Evolutionary conservation across 2,797 vertebrate genomes (phyloP).

Genomic region (Calcarius lapponicus): DNA sequence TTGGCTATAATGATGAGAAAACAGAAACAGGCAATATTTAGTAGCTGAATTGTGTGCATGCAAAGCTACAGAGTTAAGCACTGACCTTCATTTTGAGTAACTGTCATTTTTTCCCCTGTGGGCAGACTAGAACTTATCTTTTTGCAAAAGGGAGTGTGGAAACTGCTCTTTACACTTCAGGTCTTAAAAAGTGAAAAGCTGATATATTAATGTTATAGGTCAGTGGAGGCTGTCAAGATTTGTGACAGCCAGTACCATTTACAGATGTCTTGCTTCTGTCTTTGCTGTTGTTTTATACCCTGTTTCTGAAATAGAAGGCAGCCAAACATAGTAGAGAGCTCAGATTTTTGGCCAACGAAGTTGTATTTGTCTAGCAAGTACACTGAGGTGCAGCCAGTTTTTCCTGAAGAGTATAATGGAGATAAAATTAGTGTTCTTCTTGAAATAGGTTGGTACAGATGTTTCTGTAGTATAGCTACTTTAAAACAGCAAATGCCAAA

Average conservation of each 20-base stretch:
- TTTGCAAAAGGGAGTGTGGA: not conserved
- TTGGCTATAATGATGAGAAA: not conserved
- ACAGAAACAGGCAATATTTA: not conserved
- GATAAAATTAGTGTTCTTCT: no score
- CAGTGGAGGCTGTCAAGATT: conserved; percentile 9
- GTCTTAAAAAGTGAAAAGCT: conserved; percentile 8
- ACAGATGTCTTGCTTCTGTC: conserved; percentile 3
- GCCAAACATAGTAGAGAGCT: not conserved
- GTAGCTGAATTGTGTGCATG: not conserved
- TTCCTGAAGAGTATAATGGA: conserved; percentile 58
- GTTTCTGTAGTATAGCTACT: conserved; percentile 61
- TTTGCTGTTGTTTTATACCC: not conserved
- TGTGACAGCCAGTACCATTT: conserved; percentile 27
- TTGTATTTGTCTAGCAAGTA: conserved; percentile 55
- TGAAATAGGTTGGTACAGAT: conserved; percentile 69
- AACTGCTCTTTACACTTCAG: not conserved
- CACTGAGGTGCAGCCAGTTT: conserved; percentile 8
- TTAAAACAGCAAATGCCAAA: conserved; percentile 69
- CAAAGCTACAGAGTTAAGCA: not conserved
- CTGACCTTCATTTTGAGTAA: not conserved
- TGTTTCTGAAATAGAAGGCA: conserved; percentile 35
- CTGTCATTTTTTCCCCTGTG: not conserved
- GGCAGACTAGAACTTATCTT: not conserved
- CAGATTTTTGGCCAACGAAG: conserved; percentile 20
- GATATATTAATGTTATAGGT: not conserved